phyloP scores from a whole-genome alignment of 2,888 invertebrate species.

The Geophilus truncorum region DNA sequence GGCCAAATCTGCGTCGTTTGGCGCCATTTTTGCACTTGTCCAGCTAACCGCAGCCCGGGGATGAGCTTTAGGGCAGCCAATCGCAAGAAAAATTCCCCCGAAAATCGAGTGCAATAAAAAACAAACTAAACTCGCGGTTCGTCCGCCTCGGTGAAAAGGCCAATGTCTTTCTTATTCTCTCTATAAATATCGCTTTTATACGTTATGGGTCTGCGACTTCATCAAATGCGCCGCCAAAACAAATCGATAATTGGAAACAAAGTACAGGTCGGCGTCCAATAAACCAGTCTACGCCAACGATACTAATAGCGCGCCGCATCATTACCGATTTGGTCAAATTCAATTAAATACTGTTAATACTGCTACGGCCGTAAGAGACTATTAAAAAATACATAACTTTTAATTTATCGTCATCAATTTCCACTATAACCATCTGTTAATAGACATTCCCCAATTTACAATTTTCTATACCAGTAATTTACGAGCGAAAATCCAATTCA shows the following conservation, averaged over 20 bases:
- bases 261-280: constrained; percentile 18
- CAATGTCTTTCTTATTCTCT: constrained; percentile 12
- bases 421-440: no score
- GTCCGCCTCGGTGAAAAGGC: constrained; percentile 18
- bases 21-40: constrained; percentile 25
- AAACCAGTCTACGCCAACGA: constrained; percentile 8
- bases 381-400: background rate
- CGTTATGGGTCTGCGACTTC: constrained; percentile 27
- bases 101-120: constrained; percentile 23
- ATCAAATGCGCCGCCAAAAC: constrained; percentile 27
- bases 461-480: background rate
- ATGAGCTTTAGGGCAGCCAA: constrained; percentile 3
- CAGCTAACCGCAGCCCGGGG: constrained; percentile 16
- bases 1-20: constrained; percentile 22
- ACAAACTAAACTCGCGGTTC: constrained; percentile 13
- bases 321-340: constrained; percentile 15
- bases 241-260: constrained; percentile 25
- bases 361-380: background rate
- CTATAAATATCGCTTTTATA: constrained; percentile 21
- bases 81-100: constrained; percentile 5
- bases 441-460: background rate
- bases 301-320: constrained; percentile 11
- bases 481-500: background rate
- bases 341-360: constrained; percentile 8
- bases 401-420: no score